Evolutionary conservation across 2,113 vertebrate genomes (phyloP), one percentile per base, ranked within the genome.

Genomic region (Sula dactylatra): DNA sequence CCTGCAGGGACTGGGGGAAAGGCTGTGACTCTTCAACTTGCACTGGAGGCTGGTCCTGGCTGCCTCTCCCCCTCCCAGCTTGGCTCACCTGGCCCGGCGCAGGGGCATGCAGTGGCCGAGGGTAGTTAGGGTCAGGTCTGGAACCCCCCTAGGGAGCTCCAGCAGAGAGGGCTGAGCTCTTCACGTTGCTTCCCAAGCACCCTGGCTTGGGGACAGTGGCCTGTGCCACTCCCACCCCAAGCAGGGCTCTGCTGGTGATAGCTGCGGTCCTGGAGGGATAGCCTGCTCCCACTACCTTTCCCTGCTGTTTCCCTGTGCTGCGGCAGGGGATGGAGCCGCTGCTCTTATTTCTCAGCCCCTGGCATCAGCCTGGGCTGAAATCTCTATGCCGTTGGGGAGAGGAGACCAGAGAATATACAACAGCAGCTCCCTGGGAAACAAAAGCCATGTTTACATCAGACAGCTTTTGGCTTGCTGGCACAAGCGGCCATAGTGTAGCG

Each of bases 241-340:
- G 87, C 88, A 24, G 90, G 64, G 95, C 92, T 97, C 95, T 96
- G 94, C 93, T 58, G 80, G 93, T 94, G 90, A 93, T 15, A 71
- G 91, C 91, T 29, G 83, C 64, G 8, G 50, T 2, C 65, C 92
- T 96, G 96, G 94, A 96, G 94, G 93, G 71, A 88, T 89, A 90
- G 59, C 92, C 88, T 1, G 16, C 95, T 81, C 83, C 9, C 1
- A 8, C 61, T 0, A 4, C 42, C 76, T 49, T n/a, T 19, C n/a
- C 70, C 56, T 0, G 3, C 80, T 5, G 16, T 1, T 4, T 6
- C 32, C 49, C 22, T 4, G 54, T 1, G 29, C 85, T 21, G 55
- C 2, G 21, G 38, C 36, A 4, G 12, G n/a, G 64, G 40, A 17
- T 0, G n/a, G 21, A 20, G 84, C 67, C 3, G 20, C 70, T 1